Evolutionary conservation across 2,888 invertebrate genomes (phyloP), one percentile per base, ranked within the genome.

Genomic region (Xestobium rufovillosum): DNA sequence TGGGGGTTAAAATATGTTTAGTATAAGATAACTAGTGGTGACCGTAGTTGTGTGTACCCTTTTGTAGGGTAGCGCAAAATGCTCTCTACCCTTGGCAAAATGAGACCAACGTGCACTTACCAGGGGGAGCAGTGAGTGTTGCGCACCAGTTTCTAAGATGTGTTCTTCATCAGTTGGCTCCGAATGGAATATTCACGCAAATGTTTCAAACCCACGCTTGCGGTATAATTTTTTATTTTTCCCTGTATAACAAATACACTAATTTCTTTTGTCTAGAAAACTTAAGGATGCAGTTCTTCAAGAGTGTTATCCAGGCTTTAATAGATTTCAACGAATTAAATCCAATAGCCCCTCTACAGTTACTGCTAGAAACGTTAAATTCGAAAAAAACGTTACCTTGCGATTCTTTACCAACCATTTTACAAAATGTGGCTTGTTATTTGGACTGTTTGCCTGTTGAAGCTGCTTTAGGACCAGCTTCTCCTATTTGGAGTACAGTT

Each of bases 71-170:
- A 52, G 83, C 86, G 2, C 73, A 83, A 44, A 77, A 82, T 48
- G 80, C 83, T 36, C 79, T 80, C 57, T 90, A 87, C 65, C 80
- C 88, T 14, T 92, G 91, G 91, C 90, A 92, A 67, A 80, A 76
- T 44, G 90, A 89, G 61, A 83, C 80, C 45, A 83, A 81, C 56
- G 77, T 89, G 26, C 88, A 95, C 45, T 72, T 96, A 47, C 94
- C 97, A 1, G 95, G 96, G 42, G 91, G 94, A 58, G 89, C 90
- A 3, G 83, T 90, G 45, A 92, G 91, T 59, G 94, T 97, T 15
- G 96, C 96, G 13, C 84, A 94, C 61, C 98, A 98, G 69, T 95
- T 97, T 69, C 72, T 98, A 41, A 79, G 98, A 50, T 97, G 96
- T 61, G 87, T 92, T 42, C 73, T 98, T 36, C 97, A 98, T 61